Evolutionary conservation across 2,113 vertebrate species (phyloP), one percentile per base, ranked within the genome.

Genomic region (Lophochroa leadbeateri): DNA sequence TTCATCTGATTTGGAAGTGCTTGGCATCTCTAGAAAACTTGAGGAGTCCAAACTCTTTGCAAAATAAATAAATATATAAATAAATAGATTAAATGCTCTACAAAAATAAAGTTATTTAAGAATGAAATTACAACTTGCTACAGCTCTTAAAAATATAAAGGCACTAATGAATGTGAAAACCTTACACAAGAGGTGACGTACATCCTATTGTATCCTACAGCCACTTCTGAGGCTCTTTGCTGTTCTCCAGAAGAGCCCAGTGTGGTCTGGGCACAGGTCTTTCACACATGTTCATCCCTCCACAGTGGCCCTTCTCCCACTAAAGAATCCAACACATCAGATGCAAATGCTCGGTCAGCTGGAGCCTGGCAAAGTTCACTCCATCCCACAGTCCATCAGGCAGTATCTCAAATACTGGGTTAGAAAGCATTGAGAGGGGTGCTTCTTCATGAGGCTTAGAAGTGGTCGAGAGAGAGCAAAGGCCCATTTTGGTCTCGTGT

Each of bases 1-100:
- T 94, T 89, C 85, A 88, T 90, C 82, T 83, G 79, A 93, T 93
- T 94, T 85, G 4, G 11, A 95, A 96, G 75, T 83, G 50, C 89
- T 70, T 83, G 79, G 57, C 50, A 86, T 63, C 53, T 81, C 41
- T 71, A 76, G 61, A 91, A 90, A 90, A 64, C 52, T 88, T 50
- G 29, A 91, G 28, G 20, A 90, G 67, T 63, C 31, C 41, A 78
- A 94, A 65, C 41, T 77, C 63, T 83, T 81, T 46, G 11, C 47
- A 47, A 94, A 92, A 90, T 72, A 88, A 61, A 78, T 37, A 78
- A 87, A 91, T 93, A 82, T 14, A 69, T 24, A 85, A 55, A 93
- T 43, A 80, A 33, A 53, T 29, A 85, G 27, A 74, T 41, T 27
- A 90, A 68, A 52, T 39, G 2, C 2, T 77, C 41, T 77, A 86